These are phyloP conservation scores for Chrysolina oricalcia DNA, from an alignment of 2,888 invertebrate genomes.

Conservation along the genomic window DNA sequence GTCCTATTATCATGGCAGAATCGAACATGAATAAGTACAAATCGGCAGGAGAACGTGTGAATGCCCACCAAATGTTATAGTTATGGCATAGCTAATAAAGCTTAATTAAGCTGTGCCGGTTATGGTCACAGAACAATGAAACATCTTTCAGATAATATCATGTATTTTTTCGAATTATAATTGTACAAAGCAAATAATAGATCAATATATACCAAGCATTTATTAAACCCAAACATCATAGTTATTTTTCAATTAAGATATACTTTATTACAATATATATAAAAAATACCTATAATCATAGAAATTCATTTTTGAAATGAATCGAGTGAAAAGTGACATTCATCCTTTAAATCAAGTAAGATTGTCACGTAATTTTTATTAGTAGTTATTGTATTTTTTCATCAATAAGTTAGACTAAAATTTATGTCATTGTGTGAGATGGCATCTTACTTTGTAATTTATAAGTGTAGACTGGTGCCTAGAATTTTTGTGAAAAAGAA, in stretches of 20 bases:
- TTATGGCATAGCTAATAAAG: too few species aligned
- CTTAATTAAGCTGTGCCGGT: too few species aligned
- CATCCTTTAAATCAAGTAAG: slow-evolving; percentile 6
- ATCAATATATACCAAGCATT: slow-evolving; percentile 24
- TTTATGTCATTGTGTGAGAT: neutral
- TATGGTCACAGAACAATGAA: too few species aligned
- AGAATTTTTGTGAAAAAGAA: too few species aligned
- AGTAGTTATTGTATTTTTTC: neutral
- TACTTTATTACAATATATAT: neutral
- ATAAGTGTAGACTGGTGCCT: too few species aligned
- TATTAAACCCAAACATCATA: slow-evolving; percentile 6
- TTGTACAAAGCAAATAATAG: slow-evolving; percentile 15
- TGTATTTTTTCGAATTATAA: slow-evolving; percentile 16
- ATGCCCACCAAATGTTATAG: too few species aligned
- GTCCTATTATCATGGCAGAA: too few species aligned
- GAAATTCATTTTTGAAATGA: neutral
- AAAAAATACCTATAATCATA: neutral
- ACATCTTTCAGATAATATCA: neutral
- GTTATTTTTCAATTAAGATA: neutral
- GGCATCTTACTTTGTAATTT: neutral
- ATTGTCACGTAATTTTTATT: slow-evolving; percentile 14
- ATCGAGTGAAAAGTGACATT: neutral
- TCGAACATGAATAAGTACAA: too few species aligned
- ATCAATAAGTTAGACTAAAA: neutral
- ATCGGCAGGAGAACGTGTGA: too few species aligned